Percentiles rank a stretch among this genome's conserved stretches.
These are phyloP conservation scores for Tachina grossa DNA, from an alignment of 2,888 invertebrate species.

Conservation along the genomic window DNA sequence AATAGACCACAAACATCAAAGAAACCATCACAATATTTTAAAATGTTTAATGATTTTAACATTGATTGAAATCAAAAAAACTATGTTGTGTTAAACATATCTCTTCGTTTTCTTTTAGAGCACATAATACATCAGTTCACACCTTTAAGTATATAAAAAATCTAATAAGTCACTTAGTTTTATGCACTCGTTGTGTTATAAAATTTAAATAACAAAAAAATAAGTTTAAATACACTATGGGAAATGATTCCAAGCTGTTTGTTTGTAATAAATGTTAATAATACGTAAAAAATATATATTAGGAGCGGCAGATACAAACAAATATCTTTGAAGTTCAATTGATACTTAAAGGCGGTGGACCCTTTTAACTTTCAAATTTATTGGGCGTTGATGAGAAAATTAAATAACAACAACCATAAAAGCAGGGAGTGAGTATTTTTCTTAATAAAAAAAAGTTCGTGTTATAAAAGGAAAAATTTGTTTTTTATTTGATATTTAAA, in stretches of 20 bases:
- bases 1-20: conserved; percentile 34
- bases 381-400: conserved; percentile 53
- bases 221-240: background rate
- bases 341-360: conserved; percentile 68
- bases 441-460: too few species aligned
- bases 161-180: conserved; percentile 32
- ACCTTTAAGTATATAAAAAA: conserved; percentile 46
- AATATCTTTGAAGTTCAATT: conserved; percentile 72
- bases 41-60: conserved; percentile 3
- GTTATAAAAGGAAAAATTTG: too few species aligned
- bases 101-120: background rate
- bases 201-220: conserved; percentile 7
- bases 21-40: conserved; percentile 35
- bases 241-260: background rate
- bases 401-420: conserved; percentile 19
- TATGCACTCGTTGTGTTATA: conserved; percentile 1
- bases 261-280: conserved; percentile 24
- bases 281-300: conserved; percentile 29
- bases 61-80: conserved; percentile 30
- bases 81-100: background rate
- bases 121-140: conserved; percentile 55
- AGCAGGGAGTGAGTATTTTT: too few species aligned
- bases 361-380: conserved; percentile 75
- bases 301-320: conserved; percentile 32
- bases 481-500: too few species aligned